Conservation (phyloP, 2,113 vertebrate genomes). For the Mobula birostris region DNA sequence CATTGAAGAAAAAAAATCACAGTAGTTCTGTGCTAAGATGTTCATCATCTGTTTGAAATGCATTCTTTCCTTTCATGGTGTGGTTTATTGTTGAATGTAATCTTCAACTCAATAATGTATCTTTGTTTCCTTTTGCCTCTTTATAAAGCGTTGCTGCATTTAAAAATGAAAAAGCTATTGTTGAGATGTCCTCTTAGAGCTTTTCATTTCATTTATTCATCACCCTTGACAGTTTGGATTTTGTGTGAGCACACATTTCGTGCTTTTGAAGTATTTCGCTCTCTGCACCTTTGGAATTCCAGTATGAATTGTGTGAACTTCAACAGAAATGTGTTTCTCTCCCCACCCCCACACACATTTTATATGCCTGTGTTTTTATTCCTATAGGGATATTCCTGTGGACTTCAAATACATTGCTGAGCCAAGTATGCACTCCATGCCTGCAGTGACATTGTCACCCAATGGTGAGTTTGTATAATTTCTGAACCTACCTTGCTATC, state of each 20-base stretch:
- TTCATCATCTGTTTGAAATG: neutral
- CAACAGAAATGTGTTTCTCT: constrained; percentile 17
- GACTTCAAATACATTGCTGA: constrained; percentile 99
- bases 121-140: neutral
- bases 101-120: neutral
- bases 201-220: neutral
- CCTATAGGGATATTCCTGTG: constrained; percentile 94
- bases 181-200: neutral
- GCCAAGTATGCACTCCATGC: constrained; percentile 99
- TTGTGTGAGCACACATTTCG: neutral
- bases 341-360: constrained; percentile 21
- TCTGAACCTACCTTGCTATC: neutral
- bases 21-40: neutral
- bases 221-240: neutral
- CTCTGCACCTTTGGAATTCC: neutral
- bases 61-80: constrained; percentile 3
- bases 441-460: constrained; percentile 92
- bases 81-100: neutral
- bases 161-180: neutral
- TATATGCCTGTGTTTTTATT: constrained; percentile 47
- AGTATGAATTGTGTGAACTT: neutral
- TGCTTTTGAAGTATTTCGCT: neutral
- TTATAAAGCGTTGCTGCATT: neutral
- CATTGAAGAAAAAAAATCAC: neutral
- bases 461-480: constrained; percentile 72